These are phyloP conservation scores for Smithornis capensis DNA, from an alignment of 2,113 vertebrate genomes.

Conservation along the genomic window DNA sequence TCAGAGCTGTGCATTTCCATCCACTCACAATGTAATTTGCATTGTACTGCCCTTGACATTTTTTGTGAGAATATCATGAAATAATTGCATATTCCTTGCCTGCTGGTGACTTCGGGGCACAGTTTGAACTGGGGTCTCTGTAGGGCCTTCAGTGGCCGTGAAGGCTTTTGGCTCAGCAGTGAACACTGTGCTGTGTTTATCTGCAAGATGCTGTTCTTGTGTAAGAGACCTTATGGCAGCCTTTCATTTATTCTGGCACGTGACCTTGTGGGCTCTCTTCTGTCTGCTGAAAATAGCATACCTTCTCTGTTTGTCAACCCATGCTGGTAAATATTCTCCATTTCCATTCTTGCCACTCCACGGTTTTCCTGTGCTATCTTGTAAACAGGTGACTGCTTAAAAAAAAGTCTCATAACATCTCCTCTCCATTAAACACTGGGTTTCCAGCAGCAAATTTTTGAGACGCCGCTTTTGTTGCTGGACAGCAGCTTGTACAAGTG, in stretches of 20 bases:
- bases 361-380: not conserved
- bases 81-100: not conserved
- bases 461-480: not conserved
- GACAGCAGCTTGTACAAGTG: not conserved
- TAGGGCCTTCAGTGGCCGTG: rapidly evolving
- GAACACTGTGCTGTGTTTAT: not conserved
- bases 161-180: not conserved
- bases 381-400: not conserved
- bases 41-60: not conserved
- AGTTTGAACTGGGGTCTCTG: not conserved
- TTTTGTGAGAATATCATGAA: not conserved
- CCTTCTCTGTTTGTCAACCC: not conserved
- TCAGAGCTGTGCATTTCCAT: not conserved
- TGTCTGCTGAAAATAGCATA: not conserved
- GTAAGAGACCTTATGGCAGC: not conserved
- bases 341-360: not conserved
- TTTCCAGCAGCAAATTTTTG: not conserved
- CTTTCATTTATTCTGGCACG: not conserved
- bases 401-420: not conserved
- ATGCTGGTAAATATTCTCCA: not conserved
- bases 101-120: not conserved
- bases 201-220: not conserved
- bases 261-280: not conserved
- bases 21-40: not conserved
- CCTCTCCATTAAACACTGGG: not conserved